Percentiles rank a stretch among this genome's conserved stretches.
Evolutionary conservation across 2,888 invertebrate genomes (phyloP).

Genomic region (Tachina grossa): DNA sequence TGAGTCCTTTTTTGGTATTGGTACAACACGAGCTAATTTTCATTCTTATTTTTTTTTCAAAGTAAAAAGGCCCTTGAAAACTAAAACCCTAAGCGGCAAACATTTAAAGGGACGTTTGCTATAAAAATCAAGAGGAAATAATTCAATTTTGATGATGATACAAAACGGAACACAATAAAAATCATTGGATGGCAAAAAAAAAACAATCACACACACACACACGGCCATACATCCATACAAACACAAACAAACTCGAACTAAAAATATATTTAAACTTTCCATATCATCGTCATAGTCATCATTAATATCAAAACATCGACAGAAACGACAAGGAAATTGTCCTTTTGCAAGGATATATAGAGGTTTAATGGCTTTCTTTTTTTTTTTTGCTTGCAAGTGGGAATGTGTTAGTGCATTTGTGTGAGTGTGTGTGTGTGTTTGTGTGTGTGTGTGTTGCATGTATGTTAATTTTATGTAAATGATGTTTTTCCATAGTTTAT

Average conservation of each 20-base stretch:
- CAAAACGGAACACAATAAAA: conserved; percentile 70
- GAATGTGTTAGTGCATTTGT: not conserved
- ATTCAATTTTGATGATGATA: conserved; percentile 70
- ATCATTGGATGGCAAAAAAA: conserved; percentile 61
- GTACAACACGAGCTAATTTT: no score
- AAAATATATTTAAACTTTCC: conserved; percentile 46
- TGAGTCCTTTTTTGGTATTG: no score
- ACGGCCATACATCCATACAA: not conserved
- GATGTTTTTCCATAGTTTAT: conserved; percentile 56
- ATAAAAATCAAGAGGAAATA: conserved; percentile 71
- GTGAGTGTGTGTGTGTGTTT: not conserved
- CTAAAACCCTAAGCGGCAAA: conserved; percentile 21
- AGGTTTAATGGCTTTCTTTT: conserved; percentile 24
- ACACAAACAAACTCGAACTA: conserved; percentile 7
- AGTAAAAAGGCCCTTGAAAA: no score
- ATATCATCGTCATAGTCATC: conserved; percentile 35
- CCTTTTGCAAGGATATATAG: conserved; percentile 29
- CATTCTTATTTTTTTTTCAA: no score
- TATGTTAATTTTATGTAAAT: conserved; percentile 70
- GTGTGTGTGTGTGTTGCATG: conserved; percentile 1
- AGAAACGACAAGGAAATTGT: conserved; percentile 40
- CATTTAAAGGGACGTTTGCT: conserved; percentile 57
- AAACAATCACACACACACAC: conserved; percentile 21
- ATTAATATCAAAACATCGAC: conserved; percentile 28
- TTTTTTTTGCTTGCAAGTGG: not conserved